Percentiles rank a stretch among this genome's conserved stretches.
phyloP scores from a whole-genome alignment of 2,797 vertebrate species.

The Sebastes miniatus region DNA sequence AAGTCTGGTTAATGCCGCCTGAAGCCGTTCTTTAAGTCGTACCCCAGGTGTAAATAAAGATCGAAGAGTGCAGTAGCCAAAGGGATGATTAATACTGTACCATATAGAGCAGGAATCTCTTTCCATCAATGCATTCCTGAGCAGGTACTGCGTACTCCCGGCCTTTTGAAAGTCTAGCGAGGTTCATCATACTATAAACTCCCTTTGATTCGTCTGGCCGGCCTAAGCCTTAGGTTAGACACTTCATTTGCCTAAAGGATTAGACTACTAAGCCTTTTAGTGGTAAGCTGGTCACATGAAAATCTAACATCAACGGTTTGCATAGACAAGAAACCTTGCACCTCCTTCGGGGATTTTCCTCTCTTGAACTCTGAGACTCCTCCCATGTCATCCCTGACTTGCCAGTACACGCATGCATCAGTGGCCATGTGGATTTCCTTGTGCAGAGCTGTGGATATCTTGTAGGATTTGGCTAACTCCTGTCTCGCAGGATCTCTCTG shows the following conservation, averaged over 20 bases:
- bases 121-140: constrained; percentile 15
- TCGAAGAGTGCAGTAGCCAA: not conserved
- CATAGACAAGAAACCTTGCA: constrained; percentile 58
- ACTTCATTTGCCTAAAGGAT: constrained; percentile 76
- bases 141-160: not conserved
- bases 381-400: constrained; percentile 61
- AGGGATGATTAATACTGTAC: constrained; percentile 7
- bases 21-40: not conserved
- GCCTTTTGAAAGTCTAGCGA: not conserved
- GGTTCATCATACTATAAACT: constrained; percentile 16
- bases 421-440: constrained; percentile 61
- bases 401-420: constrained; percentile 56
- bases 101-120: not conserved
- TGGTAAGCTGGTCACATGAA: constrained; percentile 77
- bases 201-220: constrained; percentile 53
- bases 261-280: constrained; percentile 78
- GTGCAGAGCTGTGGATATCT: constrained; percentile 19
- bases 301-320: constrained; percentile 64
- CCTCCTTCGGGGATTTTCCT: constrained; percentile 62
- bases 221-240: constrained; percentile 65
- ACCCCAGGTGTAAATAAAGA: not conserved
- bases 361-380: constrained; percentile 40
- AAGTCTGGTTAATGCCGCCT: not conserved
- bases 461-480: constrained; percentile 36
- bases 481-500: constrained; percentile 4